Evolutionary conservation across 2,888 invertebrate species (phyloP).

Genomic region (Pogonocherus hispidulus): DNA sequence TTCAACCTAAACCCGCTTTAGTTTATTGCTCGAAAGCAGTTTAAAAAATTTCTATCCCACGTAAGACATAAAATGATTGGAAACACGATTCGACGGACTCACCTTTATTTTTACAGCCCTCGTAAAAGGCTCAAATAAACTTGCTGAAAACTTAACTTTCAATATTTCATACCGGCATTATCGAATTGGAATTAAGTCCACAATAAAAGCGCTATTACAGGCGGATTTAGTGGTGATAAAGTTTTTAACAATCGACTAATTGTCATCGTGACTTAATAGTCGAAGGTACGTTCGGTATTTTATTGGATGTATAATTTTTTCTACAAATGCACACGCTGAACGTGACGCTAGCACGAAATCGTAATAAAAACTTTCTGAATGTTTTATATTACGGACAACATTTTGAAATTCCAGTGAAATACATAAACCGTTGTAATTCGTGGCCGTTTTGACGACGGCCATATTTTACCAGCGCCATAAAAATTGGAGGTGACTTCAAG

Average conservation of each 20-base stretch:
- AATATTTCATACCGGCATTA: conserved; percentile 7
- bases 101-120: conserved; percentile 1
- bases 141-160: conserved; percentile 8
- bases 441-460: not conserved
- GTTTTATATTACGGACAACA: not conserved
- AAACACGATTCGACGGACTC: not conserved
- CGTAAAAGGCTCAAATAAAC: conserved; percentile 3
- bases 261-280: not conserved
- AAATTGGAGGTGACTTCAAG: not conserved
- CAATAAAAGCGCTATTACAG: conserved; percentile 81
- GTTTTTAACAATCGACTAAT: conserved; percentile 6
- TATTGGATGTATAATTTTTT: not conserved
- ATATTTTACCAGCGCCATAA: not conserved
- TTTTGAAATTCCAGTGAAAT: conserved; percentile 4
- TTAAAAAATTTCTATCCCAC: not conserved
- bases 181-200: conserved; percentile 72
- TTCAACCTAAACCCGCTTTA: not conserved
- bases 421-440: not conserved
- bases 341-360: not conserved
- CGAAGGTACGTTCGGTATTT: not conserved
- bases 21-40: not conserved
- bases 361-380: conserved; percentile 2
- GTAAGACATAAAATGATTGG: conserved; percentile 9
- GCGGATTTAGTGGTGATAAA: conserved; percentile 65
- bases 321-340: not conserved